A percentile compares a stretch with the other conserved stretches of the same genome.
Conservation (phyloP, 2,797 vertebrate species). For the Alouatta caraya region DNA sequence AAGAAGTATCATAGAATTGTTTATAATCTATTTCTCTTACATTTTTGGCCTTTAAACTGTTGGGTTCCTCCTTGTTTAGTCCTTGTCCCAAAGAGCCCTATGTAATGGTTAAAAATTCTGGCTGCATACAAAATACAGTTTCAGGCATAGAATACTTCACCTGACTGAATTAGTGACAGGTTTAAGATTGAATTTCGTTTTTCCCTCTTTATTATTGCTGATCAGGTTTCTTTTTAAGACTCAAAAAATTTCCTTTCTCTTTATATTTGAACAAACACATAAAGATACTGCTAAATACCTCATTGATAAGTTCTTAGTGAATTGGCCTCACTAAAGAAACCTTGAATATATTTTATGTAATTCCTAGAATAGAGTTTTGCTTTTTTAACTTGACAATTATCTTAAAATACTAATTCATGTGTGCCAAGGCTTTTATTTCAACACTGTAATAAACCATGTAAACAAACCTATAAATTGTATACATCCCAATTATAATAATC, state of each 20-base stretch:
- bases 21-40: background rate
- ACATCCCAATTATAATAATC: background rate
- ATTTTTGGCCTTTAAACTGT: background rate
- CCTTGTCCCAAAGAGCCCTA: background rate
- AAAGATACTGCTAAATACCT: background rate
- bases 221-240: conserved; percentile 5
- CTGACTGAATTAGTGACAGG: background rate
- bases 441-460: background rate
- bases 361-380: background rate
- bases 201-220: background rate
- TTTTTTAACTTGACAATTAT: background rate
- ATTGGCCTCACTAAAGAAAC: background rate
- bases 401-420: background rate
- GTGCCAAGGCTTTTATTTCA: background rate
- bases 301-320: background rate
- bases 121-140: background rate
- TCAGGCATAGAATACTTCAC: background rate
- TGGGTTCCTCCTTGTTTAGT: background rate
- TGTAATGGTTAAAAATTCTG: background rate
- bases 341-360: background rate
- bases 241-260: background rate
- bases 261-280: conserved; percentile 11
- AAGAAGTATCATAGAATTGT: background rate
- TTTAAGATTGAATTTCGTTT: conserved; percentile 33
- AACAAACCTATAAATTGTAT: background rate